Evolutionary conservation across 2,888 invertebrate species (phyloP).

Genomic region (Lacanobia oleracea): DNA sequence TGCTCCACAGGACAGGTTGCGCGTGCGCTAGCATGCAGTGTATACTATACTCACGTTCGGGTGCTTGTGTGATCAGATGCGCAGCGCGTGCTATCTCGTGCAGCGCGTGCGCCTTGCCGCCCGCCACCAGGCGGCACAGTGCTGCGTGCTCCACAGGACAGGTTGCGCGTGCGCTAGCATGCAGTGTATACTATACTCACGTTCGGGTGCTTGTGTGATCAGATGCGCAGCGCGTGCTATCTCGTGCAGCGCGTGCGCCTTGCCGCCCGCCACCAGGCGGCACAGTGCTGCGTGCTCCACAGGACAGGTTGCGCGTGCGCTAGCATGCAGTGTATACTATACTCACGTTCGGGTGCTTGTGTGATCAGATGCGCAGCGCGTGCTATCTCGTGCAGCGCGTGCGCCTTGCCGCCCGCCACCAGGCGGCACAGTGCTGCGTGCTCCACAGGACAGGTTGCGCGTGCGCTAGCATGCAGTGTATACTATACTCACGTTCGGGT

Average conservation of each 20-base stretch:
- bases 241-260: conserved; percentile 96
- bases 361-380: conserved; percentile 78
- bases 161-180: conserved; percentile 93
- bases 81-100: conserved; percentile 92
- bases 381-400: conserved; percentile 95
- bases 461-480: conserved; percentile 90
- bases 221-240: conserved; percentile 87
- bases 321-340: conserved; percentile 11
- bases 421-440: conserved; percentile 99
- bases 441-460: conserved; percentile 97
- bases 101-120: conserved; percentile 98
- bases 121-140: conserved; percentile 99
- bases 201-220: conserved; percentile 57
- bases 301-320: conserved; percentile 97
- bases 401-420: conserved; percentile 98
- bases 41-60: conserved; percentile 35
- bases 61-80: conserved; percentile 64
- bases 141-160: conserved; percentile 99
- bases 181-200: conserved; percentile 38
- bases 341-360: conserved; percentile 42
- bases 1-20: conserved; percentile 98
- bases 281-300: conserved; percentile 99
- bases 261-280: conserved; percentile 98
- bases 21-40: conserved; percentile 91
- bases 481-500: conserved; percentile 45